These are phyloP conservation scores for Drosophila birchii DNA, from an alignment of 2,888 invertebrate genomes.

Conservation along the genomic window DNA sequence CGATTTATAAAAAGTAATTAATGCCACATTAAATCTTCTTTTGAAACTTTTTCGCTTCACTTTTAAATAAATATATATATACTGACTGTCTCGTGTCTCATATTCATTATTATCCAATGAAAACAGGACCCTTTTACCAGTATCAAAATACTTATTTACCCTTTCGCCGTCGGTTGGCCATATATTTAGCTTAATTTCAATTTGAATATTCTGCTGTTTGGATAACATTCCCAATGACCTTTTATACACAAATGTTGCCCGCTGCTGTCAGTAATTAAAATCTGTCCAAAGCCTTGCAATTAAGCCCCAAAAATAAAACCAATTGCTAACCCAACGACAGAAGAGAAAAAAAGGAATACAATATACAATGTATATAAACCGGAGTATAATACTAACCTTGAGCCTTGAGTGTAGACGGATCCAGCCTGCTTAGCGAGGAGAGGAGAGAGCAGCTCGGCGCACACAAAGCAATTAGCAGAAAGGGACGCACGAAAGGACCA, in stretches of 20 bases:
- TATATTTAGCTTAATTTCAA: conserved; percentile 40
- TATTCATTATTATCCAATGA: conserved; percentile 27
- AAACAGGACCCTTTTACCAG: conserved; percentile 19
- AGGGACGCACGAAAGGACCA: conserved; percentile 66
- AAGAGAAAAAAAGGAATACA: conserved; percentile 59
- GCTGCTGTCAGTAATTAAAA: conserved; percentile 45
- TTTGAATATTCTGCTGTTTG: conserved; percentile 43
- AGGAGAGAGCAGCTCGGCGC: conserved; percentile 33
- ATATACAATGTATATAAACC: conserved; percentile 40
- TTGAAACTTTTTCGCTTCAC: conserved; percentile 4
- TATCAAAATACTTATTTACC: conserved; percentile 35
- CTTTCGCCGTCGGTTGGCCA: conserved; percentile 14
- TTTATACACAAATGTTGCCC: conserved; percentile 19
- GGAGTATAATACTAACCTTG: conserved; percentile 68
- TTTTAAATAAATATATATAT: conserved; percentile 4
- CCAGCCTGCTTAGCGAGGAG: conserved; percentile 58
- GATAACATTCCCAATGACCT: conserved; percentile 37
- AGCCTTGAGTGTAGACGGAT: conserved; percentile 39
- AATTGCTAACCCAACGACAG: conserved; percentile 47
- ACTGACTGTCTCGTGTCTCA: neutral
- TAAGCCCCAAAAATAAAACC: conserved; percentile 45
- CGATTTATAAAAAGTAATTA: conserved; percentile 21
- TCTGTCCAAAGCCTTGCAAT: conserved; percentile 59
- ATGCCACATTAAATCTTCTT: conserved; percentile 9
- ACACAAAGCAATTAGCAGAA: conserved; percentile 76